Evolutionary conservation across 2,888 invertebrate genomes (phyloP).

Genomic region (Eupithecia subfuscata): DNA sequence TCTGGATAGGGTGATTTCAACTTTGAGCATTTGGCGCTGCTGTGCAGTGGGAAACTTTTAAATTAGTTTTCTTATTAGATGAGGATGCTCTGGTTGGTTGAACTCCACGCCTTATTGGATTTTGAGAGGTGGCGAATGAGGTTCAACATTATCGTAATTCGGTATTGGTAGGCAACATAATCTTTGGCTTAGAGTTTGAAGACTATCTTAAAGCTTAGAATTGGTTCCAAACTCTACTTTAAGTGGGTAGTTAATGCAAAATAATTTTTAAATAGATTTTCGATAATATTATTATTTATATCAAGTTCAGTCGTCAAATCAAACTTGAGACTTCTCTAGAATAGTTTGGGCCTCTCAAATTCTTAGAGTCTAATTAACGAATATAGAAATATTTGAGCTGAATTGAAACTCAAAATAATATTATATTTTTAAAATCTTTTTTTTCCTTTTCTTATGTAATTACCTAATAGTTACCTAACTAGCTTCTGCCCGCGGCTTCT

Average conservation of each 20-base stretch:
- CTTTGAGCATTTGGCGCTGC: constrained; percentile 68
- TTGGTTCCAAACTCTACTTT: background rate
- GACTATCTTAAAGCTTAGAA: background rate
- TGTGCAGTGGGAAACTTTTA: constrained; percentile 63
- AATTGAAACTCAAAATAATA: background rate
- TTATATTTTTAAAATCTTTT: background rate
- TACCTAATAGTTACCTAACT: background rate
- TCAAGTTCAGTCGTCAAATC: background rate
- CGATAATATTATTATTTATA: background rate
- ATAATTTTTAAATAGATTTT: background rate
- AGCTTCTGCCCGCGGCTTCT: background rate
- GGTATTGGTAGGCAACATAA: background rate
- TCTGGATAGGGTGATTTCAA: constrained; percentile 55
- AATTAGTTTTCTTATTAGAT: constrained; percentile 69
- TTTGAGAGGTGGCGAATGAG: constrained; percentile 41
- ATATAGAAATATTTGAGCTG: background rate
- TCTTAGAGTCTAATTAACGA: background rate
- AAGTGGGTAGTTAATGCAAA: background rate
- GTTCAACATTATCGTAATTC: constrained; percentile 37
- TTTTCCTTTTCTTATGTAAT: background rate
- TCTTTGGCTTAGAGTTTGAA: background rate
- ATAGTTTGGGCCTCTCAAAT: background rate
- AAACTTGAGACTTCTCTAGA: background rate
- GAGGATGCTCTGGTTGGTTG: constrained; percentile 48
- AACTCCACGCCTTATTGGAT: constrained; percentile 57